Conservation (phyloP, 2,888 invertebrate species). For the Agrotis puta region DNA sequence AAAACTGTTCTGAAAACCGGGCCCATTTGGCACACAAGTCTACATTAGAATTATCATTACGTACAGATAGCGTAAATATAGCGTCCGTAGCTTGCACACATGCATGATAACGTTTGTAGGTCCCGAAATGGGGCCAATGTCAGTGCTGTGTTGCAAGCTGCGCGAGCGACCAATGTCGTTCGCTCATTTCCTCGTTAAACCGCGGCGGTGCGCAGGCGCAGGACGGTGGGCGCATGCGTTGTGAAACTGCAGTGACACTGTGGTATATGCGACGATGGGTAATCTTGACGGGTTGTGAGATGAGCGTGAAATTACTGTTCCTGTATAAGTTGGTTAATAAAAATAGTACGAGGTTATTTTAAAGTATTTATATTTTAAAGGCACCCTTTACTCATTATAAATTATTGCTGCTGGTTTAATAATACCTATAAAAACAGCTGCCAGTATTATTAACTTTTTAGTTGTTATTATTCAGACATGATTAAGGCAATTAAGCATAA, state of each 20-base stretch:
- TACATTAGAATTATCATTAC: constrained; percentile 55
- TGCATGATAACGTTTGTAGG: constrained; percentile 87
- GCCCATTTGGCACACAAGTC: constrained; percentile 41
- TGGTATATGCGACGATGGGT: constrained; percentile 35
- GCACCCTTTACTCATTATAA: no score
- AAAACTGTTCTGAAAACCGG: neutral
- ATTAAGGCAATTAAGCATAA: neutral
- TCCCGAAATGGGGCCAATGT: constrained; percentile 87
- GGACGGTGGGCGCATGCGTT: constrained; percentile 59
- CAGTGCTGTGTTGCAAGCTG: constrained; percentile 84
- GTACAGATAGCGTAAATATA: constrained; percentile 50
- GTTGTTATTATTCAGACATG: neutral
- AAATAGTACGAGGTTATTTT: no score
- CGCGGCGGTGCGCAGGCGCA: constrained; percentile 53
- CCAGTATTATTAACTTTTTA: no score
- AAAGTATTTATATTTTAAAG: no score
- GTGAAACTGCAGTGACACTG: constrained; percentile 58
- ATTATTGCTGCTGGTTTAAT: no score
- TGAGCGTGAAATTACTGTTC: constrained; percentile 17
- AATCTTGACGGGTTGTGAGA: constrained; percentile 20
- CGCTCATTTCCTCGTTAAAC: constrained; percentile 81
- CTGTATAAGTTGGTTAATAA: no score
- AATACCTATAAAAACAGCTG: no score
- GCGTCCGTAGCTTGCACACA: constrained; percentile 68
- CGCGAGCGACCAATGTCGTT: constrained; percentile 82